Evolutionary conservation across 2,888 invertebrate genomes (phyloP), one percentile per base, ranked within the genome.

Genomic region (Troides oblongomaculatus): DNA sequence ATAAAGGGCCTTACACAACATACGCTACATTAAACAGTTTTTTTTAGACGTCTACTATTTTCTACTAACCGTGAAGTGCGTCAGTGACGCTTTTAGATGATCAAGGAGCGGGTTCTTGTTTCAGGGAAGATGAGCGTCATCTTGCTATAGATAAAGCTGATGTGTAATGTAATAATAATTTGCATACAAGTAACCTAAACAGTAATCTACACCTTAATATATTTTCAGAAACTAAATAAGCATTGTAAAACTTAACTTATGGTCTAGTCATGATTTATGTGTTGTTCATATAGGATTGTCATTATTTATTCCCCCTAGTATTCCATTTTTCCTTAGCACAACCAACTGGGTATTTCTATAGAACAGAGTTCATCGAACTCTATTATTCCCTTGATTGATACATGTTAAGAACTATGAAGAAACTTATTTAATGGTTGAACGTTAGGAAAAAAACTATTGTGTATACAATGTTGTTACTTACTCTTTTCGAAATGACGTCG

Each of bases 261-360:
- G 23, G 50, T 21, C 46, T 46, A 23, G 30, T 61, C 53, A 36
- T 61, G 66, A 64, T 64, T 64, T 53, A 53, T 66, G 36, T 36
- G 8, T 17, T 5, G 30, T 36, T n/a, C 2, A 43, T 18, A 60
- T 23, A 66, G 46, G 14, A 64, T 64, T 64, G 46, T 30, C 60
- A 66, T 61, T 60, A 66, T 14, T 65, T 17, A 23, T 18, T 50
- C 64, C 23, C 3, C 39, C 43, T 58, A 39, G 58, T 23, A 43
- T 14, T 23, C 61, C 21, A 66, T 66, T 66, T 53, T 66, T 39
- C 50, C 14, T 60, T 36, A 53, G 25, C 36, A 23, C 66, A 61
- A 61, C 39, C 21, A 60, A 53, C 66, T 36, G 53, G 61, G 36
- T 30, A 66, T 66, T 66, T 66, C 66, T 66, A 50, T 66, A 30